Evolutionary conservation across 1,140 invertebrate genomes (phyloP).

Genomic region (Diachasma alloeum): DNA sequence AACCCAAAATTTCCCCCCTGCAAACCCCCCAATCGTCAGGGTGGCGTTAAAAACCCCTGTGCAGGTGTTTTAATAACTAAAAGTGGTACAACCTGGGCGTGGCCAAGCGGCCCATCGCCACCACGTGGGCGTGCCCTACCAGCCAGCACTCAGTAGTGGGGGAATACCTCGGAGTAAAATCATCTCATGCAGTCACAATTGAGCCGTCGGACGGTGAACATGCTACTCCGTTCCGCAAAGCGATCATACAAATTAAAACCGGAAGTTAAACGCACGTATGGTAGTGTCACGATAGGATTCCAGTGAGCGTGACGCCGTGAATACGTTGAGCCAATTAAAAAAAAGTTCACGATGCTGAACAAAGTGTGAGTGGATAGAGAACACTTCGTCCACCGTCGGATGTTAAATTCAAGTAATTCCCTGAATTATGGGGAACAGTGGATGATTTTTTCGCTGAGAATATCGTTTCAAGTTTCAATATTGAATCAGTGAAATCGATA

Average conservation of each 20-base stretch:
- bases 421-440: too few species aligned
- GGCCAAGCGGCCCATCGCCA: neutral
- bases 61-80: neutral
- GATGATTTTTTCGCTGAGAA: too few species aligned
- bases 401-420: neutral
- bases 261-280: slow-evolving; percentile 23
- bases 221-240: slow-evolving; percentile 36
- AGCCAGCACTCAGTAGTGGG: neutral
- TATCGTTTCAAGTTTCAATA: too few species aligned
- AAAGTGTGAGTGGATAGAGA: neutral
- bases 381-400: too few species aligned
- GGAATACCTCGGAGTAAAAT: slow-evolving; percentile 16
- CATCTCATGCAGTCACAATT: slow-evolving; percentile 52
- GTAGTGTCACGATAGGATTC: neutral
- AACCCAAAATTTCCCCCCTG: too few species aligned
- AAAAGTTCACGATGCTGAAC: neutral
- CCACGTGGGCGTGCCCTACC: neutral
- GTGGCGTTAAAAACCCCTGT: neutral
- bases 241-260: slow-evolving; percentile 32
- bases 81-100: neutral
- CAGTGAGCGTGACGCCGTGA: neutral
- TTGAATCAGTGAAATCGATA: neutral
- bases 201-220: slow-evolving; percentile 47
- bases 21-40: too few species aligned
- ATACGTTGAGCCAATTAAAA: neutral